These are phyloP conservation scores for Myotis yumanensis DNA, from an alignment of 2,113 vertebrate genomes.

Conservation along the genomic window DNA sequence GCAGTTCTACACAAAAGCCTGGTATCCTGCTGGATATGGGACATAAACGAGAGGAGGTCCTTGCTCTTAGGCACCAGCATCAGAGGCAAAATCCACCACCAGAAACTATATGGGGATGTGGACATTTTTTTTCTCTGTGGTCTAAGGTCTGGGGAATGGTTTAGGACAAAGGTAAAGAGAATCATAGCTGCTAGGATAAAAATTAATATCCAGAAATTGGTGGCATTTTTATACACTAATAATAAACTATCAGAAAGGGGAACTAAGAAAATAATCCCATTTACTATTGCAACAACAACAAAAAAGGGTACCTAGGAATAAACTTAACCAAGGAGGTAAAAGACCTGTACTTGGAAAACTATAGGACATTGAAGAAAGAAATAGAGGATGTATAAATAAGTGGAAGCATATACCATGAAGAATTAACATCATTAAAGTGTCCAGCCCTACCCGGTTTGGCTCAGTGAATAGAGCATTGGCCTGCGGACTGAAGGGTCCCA, in stretches of 20 bases:
- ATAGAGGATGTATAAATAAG: background rate
- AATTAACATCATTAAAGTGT: background rate
- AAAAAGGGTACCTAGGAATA: background rate
- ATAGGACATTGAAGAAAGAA: background rate
- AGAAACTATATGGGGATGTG: background rate
- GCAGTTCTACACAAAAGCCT: background rate
- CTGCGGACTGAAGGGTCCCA: too few relatives aligned
- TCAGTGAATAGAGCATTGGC: too few relatives aligned
- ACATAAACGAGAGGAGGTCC: background rate
- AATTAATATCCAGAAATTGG: background rate
- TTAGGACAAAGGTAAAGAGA: slow-evolving; percentile 21
- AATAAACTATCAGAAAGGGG: background rate
- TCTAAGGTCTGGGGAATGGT: background rate
- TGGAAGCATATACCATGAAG: background rate
- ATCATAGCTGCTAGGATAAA: background rate
- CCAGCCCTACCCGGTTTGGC: background rate
- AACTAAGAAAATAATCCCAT: background rate
- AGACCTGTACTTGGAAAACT: background rate
- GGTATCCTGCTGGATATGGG: background rate
- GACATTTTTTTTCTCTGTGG: fast-evolving
- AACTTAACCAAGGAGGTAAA: background rate
- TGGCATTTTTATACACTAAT: background rate
- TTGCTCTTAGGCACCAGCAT: background rate
- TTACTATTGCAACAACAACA: background rate
- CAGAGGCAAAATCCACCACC: background rate